Evolutionary conservation across 2,797 vertebrate species (phyloP).

Genomic region (Myripristis murdjan): DNA sequence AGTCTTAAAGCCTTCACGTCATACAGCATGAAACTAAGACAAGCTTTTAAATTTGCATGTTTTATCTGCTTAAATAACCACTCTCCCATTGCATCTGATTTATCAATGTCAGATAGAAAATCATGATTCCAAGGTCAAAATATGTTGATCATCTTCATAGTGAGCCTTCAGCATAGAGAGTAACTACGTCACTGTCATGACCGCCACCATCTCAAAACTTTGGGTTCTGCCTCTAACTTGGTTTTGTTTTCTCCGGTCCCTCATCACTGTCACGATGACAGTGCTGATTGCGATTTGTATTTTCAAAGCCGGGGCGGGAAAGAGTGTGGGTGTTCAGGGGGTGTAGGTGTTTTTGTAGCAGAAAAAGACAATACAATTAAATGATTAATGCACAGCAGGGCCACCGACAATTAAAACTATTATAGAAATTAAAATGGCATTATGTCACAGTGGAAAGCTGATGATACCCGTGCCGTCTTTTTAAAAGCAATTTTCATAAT

Average conservation of each 20-base stretch:
- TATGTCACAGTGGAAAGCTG: conserved; percentile 99
- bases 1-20: background rate
- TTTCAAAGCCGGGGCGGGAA: conserved; percentile 81
- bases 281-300: conserved; percentile 93
- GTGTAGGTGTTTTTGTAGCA: conserved; percentile 83
- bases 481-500: conserved; percentile 99
- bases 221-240: conserved; percentile 68
- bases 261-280: conserved; percentile 73
- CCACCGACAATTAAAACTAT: conserved; percentile 99
- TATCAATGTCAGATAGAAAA: background rate
- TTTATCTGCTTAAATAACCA: background rate
- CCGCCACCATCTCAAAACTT: conserved; percentile 63
- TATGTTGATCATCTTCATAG: background rate
- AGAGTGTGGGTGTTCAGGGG: conserved; percentile 83
- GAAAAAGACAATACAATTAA: conserved; percentile 99
- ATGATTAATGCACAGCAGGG: conserved; percentile 98
- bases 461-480: conserved; percentile 98
- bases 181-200: conserved; percentile 15
- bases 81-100: no score
- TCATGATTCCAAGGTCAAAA: conserved; percentile 13
- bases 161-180: conserved; percentile 13
- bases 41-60: background rate
- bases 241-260: conserved; percentile 58
- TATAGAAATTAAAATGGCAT: conserved; percentile 99
- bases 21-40: background rate